Conservation (phyloP, 2,113 vertebrate species). For the Oreochromis tanganicae region DNA sequence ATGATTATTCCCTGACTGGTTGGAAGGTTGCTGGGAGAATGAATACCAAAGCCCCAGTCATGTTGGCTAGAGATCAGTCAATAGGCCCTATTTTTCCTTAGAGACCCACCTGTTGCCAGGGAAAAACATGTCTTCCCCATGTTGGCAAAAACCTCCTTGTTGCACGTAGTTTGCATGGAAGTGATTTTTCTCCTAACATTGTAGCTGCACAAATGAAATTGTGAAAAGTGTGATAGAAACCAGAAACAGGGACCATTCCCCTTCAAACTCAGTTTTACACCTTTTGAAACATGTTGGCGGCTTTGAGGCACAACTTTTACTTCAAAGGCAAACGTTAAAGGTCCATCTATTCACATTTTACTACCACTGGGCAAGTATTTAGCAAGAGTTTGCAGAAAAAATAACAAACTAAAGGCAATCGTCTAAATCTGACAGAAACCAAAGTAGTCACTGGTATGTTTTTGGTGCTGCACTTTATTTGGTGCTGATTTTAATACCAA, state of each 20-base stretch:
- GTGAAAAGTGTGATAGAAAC: background rate
- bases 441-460: background rate
- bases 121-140: background rate
- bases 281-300: background rate
- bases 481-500: background rate
- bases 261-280: background rate
- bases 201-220: background rate
- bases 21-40: background rate
- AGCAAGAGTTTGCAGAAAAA: background rate
- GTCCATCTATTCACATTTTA: background rate
- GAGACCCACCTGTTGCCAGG: background rate
- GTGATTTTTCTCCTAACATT: background rate
- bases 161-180: rapidly evolving
- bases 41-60: background rate
- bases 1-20: rapidly evolving
- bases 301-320: background rate
- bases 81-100: background rate
- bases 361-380: background rate
- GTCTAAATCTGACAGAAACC: background rate
- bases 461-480: background rate
- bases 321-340: background rate
- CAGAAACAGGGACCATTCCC: background rate
- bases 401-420: background rate
- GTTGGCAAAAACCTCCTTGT: background rate
- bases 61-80: background rate